Conservation (phyloP, 2,888 invertebrate genomes). For the Eristalis intricaria region DNA sequence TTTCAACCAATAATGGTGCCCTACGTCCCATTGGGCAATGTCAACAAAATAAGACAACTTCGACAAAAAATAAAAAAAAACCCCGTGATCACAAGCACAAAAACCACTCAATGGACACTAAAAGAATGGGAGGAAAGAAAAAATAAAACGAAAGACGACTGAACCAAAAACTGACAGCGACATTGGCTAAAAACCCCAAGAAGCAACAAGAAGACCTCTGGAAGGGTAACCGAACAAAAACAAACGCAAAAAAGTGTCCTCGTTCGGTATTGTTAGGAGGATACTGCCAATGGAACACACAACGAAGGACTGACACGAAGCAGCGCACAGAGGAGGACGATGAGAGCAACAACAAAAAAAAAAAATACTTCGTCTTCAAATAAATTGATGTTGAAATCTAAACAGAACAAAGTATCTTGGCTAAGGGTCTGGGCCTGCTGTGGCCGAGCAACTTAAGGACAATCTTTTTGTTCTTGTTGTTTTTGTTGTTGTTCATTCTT, state of each 20-base stretch:
- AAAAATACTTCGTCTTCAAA: conserved; percentile 53
- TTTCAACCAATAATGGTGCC: conserved; percentile 71
- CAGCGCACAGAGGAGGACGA: not conserved
- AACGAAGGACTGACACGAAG: not conserved
- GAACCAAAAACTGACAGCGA: conserved; percentile 70
- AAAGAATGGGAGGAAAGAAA: not conserved
- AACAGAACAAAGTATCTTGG: conserved; percentile 72
- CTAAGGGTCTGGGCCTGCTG: conserved; percentile 4
- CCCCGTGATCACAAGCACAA: conserved; percentile 37
- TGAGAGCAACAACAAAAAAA: too few relatives aligned
- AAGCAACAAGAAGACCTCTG: not conserved
- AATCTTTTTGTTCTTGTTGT: conserved; percentile 28
- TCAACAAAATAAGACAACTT: conserved; percentile 47
- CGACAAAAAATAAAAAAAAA: conserved; percentile 15
- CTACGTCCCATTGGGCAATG: conserved; percentile 70
- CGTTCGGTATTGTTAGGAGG: not conserved
- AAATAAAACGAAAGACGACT: conserved; percentile 18
- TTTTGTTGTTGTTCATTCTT: not conserved
- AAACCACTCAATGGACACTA: not conserved
- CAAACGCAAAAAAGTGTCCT: not conserved
- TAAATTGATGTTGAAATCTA: conserved; percentile 72
- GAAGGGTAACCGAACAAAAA: not conserved
- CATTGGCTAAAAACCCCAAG: conserved; percentile 56
- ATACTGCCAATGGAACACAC: not conserved
- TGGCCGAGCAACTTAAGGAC: conserved; percentile 50